Conservation (phyloP, 2,888 invertebrate genomes). For the Mythimna albipuncta region DNA sequence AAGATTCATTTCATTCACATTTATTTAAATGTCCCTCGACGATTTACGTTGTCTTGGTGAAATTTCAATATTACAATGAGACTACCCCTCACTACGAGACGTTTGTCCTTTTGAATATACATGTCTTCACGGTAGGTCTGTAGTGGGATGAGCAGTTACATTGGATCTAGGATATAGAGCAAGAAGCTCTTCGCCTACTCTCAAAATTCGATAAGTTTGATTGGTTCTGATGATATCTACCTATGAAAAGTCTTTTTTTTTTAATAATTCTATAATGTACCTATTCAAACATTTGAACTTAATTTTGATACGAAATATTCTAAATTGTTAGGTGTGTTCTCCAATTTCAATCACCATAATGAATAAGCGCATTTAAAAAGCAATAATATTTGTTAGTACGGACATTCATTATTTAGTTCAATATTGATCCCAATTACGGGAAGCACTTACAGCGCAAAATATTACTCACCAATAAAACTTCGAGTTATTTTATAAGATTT, state of each 20-base stretch:
- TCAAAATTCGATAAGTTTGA: not conserved
- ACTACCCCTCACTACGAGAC: constrained; percentile 57
- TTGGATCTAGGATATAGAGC: not conserved
- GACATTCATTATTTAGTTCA: constrained; percentile 22
- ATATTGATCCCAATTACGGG: constrained; percentile 41
- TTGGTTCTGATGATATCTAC: not conserved
- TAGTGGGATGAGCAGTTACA: constrained; percentile 11
- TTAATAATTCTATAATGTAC: not conserved
- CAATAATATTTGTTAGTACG: constrained; percentile 4
- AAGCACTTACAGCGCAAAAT: constrained; percentile 32
- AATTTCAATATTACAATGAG: constrained; percentile 68
- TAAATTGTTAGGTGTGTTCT: not conserved
- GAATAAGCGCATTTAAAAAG: not conserved
- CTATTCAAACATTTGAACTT: not conserved
- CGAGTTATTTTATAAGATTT: constrained; percentile 52
- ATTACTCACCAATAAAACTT: constrained; percentile 46
- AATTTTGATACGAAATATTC: not conserved
- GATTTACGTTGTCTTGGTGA: constrained; percentile 61
- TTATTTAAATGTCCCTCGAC: constrained; percentile 64
- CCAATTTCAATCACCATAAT: constrained; percentile 4
- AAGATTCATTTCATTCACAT: constrained; percentile 68
- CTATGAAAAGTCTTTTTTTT: not conserved
- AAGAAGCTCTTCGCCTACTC: not conserved
- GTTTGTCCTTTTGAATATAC: constrained; percentile 55
- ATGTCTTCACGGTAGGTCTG: constrained; percentile 51